Conservation (phyloP, 2,797 vertebrate species). For the Acanthurus lineatus region DNA sequence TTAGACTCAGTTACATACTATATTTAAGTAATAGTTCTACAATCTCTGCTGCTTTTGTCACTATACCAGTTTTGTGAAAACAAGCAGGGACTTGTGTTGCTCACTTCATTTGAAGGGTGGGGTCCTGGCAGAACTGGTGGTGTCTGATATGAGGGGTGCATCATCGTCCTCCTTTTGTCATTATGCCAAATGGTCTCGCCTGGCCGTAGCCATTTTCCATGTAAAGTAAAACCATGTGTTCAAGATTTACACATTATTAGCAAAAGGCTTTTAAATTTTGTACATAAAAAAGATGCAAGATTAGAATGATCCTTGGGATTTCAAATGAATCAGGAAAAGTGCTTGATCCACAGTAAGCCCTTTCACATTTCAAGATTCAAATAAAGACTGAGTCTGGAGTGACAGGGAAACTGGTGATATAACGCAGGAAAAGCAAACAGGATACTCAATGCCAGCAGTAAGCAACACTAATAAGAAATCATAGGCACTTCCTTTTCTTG, state of each 20-base stretch:
- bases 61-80: constrained; percentile 34
- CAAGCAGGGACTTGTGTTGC: constrained; percentile 51
- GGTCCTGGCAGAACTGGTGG: constrained; percentile 39
- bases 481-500: constrained; percentile 56
- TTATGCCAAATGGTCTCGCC: neutral
- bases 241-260: neutral
- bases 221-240: neutral
- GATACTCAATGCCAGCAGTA: constrained; percentile 49
- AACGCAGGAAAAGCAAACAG: constrained; percentile 66
- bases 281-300: constrained; percentile 2
- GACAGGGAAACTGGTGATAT: constrained; percentile 55
- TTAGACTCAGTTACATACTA: neutral
- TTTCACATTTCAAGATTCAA: constrained; percentile 19
- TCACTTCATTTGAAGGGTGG: constrained; percentile 51
- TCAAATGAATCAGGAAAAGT: constrained; percentile 30
- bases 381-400: constrained; percentile 19
- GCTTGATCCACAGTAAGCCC: constrained; percentile 23
- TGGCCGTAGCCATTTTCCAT: neutral
- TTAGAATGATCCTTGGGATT: neutral
- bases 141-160: constrained; percentile 56
- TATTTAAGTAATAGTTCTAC: constrained; percentile 13
- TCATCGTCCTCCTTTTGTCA: constrained; percentile 13
- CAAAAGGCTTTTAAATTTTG: neutral
- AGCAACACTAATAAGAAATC: constrained; percentile 56
- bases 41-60: constrained; percentile 1